A percentile compares a stretch with the other conserved stretches of the same genome.
Conservation (phyloP, 1,140 invertebrate species). For the Temnothorax longispinosus region DNA sequence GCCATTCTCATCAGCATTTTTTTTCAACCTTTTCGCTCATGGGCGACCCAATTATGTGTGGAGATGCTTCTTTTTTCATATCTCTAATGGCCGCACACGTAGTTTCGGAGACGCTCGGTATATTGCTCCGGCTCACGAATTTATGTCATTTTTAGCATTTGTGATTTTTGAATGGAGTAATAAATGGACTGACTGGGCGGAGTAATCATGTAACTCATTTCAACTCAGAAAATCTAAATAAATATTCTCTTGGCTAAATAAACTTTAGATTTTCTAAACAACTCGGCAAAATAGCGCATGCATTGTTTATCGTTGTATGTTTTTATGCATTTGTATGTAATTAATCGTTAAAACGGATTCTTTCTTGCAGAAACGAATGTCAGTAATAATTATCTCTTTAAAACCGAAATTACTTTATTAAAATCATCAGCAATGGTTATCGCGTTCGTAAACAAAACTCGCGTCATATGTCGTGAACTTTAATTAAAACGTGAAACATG, state of each 20-base stretch:
- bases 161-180: neutral
- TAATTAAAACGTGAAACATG: conserved; percentile 41
- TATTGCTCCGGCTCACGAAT: neutral
- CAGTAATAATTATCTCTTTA: neutral
- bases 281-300: neutral
- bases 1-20: conserved; percentile 17
- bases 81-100: neutral
- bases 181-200: neutral
- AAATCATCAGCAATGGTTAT: neutral
- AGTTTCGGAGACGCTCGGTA: neutral
- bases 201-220: neutral
- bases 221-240: neutral
- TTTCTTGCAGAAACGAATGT: neutral
- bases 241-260: neutral
- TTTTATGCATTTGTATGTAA: neutral
- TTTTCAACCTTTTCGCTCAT: neutral
- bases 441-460: conserved; percentile 1
- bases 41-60: conserved; percentile 37
- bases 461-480: conserved; percentile 9
- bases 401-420: conserved; percentile 18
- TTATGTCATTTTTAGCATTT: conserved; percentile 32
- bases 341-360: conserved; percentile 10
- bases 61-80: conserved; percentile 15
- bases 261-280: neutral
- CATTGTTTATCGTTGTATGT: neutral